Base-by-base conservation (phyloP, 2,797 vertebrate genomes). In the Pseudomugil tenellus region DNA sequence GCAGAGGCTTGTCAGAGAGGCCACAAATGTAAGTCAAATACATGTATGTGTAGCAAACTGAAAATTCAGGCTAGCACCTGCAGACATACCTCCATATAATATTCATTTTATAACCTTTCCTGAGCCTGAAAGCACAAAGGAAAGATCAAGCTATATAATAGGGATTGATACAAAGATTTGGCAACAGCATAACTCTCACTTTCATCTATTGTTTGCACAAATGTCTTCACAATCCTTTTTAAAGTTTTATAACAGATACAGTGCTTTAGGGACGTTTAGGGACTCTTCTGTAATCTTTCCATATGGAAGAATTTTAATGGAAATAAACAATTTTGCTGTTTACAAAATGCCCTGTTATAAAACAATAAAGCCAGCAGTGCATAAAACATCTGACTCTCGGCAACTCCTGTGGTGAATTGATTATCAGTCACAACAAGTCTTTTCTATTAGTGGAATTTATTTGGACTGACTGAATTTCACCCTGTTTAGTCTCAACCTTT, bases 1-100 rank as follows among this genome's bases (percentile, higher is more conserved):
- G 87, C 97, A 98, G 92, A 94, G 97, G 84, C 95, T 99, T 58
- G 96, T 98, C 84, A 93, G 95, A 60, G 97, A 98, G 87, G 97
- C 97, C 0, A 96, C 95, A 70, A 97, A 97, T 1, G 97, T 98
- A 90, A 97, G 96, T 90, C 7, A 32, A 59, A 54, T 60, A 19
- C 16, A 19, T 66, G 46, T 17, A 16, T 48, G 58, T 21, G 63
- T 28, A 63, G 43, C 13, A 29, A 60, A 51, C 67, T 16, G 16
- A 35, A 32, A 14, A 52, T 4, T 16, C 58, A 14, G 28, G 12
- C 57, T 37, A 23, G 65, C 29, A 43, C 65, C 25, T 54, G 25
- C 14, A 29, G 17, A 54, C 31, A 52, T 48, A 67, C 58, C 62
- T 61, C 8, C n/a, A 46, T 81, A 37, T 54, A 79, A 68, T 65